phyloP scores from a whole-genome alignment of 1,140 invertebrate genomes.

The Laupala kohalensis region DNA sequence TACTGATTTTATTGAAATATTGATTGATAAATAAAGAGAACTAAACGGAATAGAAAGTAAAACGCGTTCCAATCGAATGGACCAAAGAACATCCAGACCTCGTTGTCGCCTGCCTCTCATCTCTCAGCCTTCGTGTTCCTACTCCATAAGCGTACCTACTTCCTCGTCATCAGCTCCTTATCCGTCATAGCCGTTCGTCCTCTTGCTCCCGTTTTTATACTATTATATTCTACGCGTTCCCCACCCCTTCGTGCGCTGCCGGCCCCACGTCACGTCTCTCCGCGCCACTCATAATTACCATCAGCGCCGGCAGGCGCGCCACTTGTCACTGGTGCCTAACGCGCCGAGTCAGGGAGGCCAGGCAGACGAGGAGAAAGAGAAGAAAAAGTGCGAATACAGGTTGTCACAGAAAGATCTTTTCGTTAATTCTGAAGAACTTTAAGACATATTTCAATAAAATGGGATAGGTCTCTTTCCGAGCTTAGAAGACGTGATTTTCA shows the following conservation, averaged over 20 bases:
- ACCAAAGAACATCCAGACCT: background rate
- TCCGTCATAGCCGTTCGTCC: background rate
- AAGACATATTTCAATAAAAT: too few species aligned
- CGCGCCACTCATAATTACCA: background rate
- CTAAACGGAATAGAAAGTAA: too few species aligned
- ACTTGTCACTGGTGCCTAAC: background rate
- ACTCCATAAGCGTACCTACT: background rate
- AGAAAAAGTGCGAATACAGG: too few species aligned
- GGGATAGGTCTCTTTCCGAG: too few species aligned
- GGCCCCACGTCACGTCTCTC: background rate
- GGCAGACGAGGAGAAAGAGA: background rate
- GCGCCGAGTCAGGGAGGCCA: background rate
- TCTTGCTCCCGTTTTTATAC: background rate
- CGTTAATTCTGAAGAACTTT: too few species aligned
- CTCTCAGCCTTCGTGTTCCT: background rate
- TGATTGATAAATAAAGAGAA: too few species aligned
- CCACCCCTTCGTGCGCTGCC: background rate
- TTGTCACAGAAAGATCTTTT: too few species aligned
- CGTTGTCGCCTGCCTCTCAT: background rate
- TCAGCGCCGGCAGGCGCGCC: background rate
- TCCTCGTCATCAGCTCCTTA: background rate
- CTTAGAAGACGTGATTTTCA: too few species aligned
- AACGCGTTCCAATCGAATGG: background rate
- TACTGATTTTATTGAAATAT: too few species aligned
- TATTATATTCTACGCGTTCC: background rate